Evolutionary conservation across 2,888 invertebrate species (phyloP), one percentile per base, ranked within the genome.

Genomic region (Tanytarsus gracilentus): DNA sequence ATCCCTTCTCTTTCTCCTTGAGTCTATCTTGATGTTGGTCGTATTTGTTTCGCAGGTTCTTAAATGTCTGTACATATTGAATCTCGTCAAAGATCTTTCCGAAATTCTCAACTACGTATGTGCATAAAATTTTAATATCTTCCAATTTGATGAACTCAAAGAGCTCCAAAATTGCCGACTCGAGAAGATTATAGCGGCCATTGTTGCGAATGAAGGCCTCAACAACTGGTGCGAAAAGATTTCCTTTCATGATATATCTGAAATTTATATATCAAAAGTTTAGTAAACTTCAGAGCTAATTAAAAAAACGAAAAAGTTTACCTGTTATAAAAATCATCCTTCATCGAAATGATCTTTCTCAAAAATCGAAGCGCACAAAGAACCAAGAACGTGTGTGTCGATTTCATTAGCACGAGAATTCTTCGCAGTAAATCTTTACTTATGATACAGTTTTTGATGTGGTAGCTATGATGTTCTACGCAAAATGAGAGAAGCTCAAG

Each of bases 391-490:
- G 94, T 93, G 77, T 98, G 97, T 69, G 87, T 88, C 64, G 96
- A 96, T 73, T 93, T 89, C 90, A 97, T 94, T 65, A 98, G 81
- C 67, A 97, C 92, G 67, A 99, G 80, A 73, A 98, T 93, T 74
- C 93, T 85, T 72, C 93, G 86, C 65, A 99, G 81, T 66, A 99
- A 81, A 78, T 99, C 96, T 77, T 95, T 96, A 78, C 92, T 92
- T 70, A 98, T 82, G 75, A 97, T 89, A 77, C 94, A 97, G 73
- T 95, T 95, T 75, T 97, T 96, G 75, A 98, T 96, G 78, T 98
- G 94, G 79, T 94, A 96, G 62, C 93, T 91, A 78, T 99, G 99
- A 78, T 99, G 98, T 74, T 99, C 98, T 52, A 99, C 95, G 77
- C 98, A 99, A 77, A 98, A 99, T 39, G 96, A 89, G 65, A 99